Conservation (phyloP, 2,797 vertebrate genomes). For the Alfaro cultratus region DNA sequence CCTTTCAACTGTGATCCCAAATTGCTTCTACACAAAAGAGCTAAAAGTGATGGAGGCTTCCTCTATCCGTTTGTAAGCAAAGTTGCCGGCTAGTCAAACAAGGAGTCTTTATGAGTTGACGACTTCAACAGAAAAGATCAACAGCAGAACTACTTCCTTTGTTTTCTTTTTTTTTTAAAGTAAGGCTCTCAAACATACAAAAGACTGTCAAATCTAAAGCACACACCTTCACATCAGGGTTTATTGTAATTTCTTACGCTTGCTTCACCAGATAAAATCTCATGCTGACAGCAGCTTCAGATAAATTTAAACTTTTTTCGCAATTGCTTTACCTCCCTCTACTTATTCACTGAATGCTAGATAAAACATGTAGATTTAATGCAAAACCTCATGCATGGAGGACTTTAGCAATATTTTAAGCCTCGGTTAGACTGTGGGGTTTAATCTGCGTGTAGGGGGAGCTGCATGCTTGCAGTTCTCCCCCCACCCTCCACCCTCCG, state of each 20-base stretch:
- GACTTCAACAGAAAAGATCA: not conserved
- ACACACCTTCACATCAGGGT: not conserved
- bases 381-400: slow-evolving; percentile 11
- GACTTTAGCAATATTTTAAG: slow-evolving; percentile 27
- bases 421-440: not conserved
- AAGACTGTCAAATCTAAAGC: not conserved
- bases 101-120: not conserved
- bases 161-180: not conserved
- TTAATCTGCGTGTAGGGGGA: not conserved
- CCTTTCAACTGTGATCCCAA: not conserved
- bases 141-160: not conserved
- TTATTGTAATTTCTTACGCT: not conserved
- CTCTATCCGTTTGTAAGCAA: not conserved
- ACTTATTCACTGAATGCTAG: slow-evolving; percentile 13
- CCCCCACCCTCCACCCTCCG: not conserved
- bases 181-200: not conserved
- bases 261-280: not conserved
- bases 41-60: not conserved
- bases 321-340: not conserved
- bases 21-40: not conserved
- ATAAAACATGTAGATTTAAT: slow-evolving; percentile 20
- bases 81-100: not conserved
- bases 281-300: not conserved
- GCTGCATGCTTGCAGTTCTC: slow-evolving; percentile 21
- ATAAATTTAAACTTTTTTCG: not conserved